phyloP scores from a whole-genome alignment of 2,888 invertebrate genomes.

The Aleiodes leptofemur region DNA sequence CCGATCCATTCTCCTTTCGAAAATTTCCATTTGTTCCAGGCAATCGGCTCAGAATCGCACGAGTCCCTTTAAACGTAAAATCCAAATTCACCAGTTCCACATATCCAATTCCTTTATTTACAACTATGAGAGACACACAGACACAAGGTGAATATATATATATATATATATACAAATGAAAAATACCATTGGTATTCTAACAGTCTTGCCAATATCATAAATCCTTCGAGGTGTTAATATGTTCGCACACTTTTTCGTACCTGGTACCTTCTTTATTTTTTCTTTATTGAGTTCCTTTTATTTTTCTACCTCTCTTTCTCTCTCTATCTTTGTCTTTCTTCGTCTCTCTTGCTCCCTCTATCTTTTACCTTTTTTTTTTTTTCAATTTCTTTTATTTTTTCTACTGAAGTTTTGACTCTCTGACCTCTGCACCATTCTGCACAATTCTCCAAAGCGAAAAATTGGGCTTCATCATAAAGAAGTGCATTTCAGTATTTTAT shows the following conservation, averaged over 20 bases:
- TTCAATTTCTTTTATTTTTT: constrained; percentile 40
- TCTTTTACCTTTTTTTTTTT: no score
- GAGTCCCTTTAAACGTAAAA: constrained; percentile 56
- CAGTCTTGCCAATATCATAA: constrained; percentile 68
- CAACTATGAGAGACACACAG: constrained; percentile 6
- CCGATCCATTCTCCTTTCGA: constrained; percentile 64
- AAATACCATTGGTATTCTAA: constrained; percentile 47
- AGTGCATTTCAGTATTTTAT: constrained; percentile 21
- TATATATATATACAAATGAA: no score
- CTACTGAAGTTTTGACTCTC: constrained; percentile 61
- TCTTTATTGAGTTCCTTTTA: constrained; percentile 47
- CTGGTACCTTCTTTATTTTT: constrained; percentile 49
- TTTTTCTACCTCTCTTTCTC: background rate
- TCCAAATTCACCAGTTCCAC: constrained; percentile 33
- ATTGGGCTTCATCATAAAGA: constrained; percentile 15
- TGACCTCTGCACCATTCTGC: constrained; percentile 65
- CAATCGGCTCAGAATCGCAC: constrained; percentile 57
- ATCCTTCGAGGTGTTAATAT: constrained; percentile 74
- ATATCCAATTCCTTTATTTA: constrained; percentile 1
- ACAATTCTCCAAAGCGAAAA: background rate
- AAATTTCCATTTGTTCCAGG: constrained; percentile 72
- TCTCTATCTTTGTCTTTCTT: no score
- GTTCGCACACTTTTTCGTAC: constrained; percentile 67
- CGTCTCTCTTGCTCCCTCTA: no score
- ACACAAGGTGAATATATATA: no score